Evolutionary conservation across 1,140 invertebrate genomes (phyloP), one percentile per base, ranked within the genome.

Genomic region (Drosophila neocordata): DNA sequence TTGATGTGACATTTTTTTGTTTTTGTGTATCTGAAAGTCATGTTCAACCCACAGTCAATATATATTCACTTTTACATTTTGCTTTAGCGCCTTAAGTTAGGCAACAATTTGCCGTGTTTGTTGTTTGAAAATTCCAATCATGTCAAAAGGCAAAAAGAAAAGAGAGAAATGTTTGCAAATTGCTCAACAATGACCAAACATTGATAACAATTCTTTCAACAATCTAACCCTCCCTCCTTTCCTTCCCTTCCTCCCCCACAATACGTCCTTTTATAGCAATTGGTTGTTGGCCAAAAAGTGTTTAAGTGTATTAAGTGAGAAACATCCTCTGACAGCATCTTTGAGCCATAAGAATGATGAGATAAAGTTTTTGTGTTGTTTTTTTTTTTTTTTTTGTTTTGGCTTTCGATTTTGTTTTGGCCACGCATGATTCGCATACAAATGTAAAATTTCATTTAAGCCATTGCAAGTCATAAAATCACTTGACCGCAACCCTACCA

Each of bases 391-490:
- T 3, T 31, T 31, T 31, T 24, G 22, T 24, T 24, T 31, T 31
- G 27, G 27, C 27, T 31, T 31, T 31, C 27, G 27, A 31, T 31
- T 38, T 38, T 38, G 12, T n/a, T 48, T 48, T 38, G 51, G 37
- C 20, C 48, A 73, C 69, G 73, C 64, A 59, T 64, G 37, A 60
- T 48, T 48, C 48, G 69, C 73, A 73, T 73, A 76, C 73, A 73
- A 76, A 76, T 76, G 59, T 60, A 72, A 60, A 56, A 60, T 58
- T 53, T 67, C 58, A 44, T 34, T 38, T 52, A 51, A 58, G 34
- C 63, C 2, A 35, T 52, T 63, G 73, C 68, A 65, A 68, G 73
- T 66, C 73, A 76, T 76, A 68, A 76, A 76, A 76, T 76, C 69
- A 73, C 69, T 76, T 72, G 69, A 59, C 61, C 62, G 52, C 52